Base-by-base conservation (phyloP, 2,113 vertebrate species). In the Gambusia affinis region DNA sequence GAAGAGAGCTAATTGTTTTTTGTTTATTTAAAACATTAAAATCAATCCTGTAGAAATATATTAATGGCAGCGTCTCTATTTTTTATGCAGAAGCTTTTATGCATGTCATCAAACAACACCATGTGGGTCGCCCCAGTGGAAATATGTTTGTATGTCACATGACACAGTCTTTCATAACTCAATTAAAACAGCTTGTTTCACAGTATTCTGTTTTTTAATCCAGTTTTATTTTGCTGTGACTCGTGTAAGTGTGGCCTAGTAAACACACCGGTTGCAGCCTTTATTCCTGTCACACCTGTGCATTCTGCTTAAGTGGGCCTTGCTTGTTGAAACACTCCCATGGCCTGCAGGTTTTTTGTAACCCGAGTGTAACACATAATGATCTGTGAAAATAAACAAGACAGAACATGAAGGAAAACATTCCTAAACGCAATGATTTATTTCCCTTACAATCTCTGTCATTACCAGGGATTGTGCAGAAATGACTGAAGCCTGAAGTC, bases 261-360 rank as follows among this genome's bases (percentile, higher is more conserved):
- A 72, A 80, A 88, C 70, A 81, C 72, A 86, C 73, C 69, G 79
- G 79, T 70, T 64, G 42, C 35, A 29, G 67, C 70, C 70, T 82
- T 69, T 90, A 82, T 91, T 86, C 87, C 33, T n/a, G 6, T 66
- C 78, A 86, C 83, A 89, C 85, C 89, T 88, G 85, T 83, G 67
- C 24, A 31, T 64, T 70, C n/a, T 73, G 69, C 57, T 84, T 83
- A 90, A 67, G 4, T 29, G n/a, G 17, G 28, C 67, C 63, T 70
- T 71, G 33, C 74, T 15, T 35, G 4, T 37, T 54, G 29, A 71
- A 82, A 79, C 57, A 85, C 54, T 68, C 76, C 76, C 76, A 70
- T 88, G 89, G 10, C 60, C 86, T 84, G 79, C 69, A 24, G 30
- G 19, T 27, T 37, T 37, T 79, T 72, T 67, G 67, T 66, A 47